Evolutionary conservation across 2,797 vertebrate species (phyloP).

Genomic region (Labroides dimidiatus): DNA sequence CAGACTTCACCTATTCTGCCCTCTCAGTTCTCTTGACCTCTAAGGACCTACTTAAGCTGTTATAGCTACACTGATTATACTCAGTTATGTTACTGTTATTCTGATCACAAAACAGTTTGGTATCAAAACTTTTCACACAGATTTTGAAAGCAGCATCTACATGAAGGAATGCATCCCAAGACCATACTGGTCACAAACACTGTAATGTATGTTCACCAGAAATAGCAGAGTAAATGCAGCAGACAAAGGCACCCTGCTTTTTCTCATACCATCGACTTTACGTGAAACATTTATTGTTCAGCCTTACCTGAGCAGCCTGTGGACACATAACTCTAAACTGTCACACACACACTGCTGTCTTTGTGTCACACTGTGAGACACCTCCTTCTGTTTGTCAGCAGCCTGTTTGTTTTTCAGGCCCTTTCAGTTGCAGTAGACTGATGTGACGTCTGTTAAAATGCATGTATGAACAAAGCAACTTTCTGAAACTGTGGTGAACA

Average conservation of each 20-base stretch:
- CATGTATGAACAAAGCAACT: background rate
- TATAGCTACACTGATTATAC: too few species aligned
- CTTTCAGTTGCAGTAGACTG: background rate
- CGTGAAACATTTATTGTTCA: background rate
- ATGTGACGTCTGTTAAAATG: conserved; percentile 7
- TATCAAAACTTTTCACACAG: background rate
- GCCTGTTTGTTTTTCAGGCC: conserved; percentile 43
- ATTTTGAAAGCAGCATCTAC: background rate
- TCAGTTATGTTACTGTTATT: too few species aligned
- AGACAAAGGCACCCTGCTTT: conserved; percentile 11
- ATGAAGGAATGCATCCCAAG: conserved; percentile 12
- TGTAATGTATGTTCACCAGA: background rate
- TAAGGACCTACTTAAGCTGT: too few species aligned
- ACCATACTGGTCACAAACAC: conserved; percentile 10
- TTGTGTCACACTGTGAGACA: conserved; percentile 25
- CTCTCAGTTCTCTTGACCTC: too few species aligned
- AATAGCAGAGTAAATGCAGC: conserved; percentile 10
- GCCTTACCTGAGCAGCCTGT: background rate
- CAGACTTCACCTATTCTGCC: too few species aligned
- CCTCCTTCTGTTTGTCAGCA: conserved; percentile 9
- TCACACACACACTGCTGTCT: conserved; percentile 29
- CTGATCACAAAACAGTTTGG: too few species aligned
- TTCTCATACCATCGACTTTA: conserved; percentile 19
- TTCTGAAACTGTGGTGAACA: background rate
- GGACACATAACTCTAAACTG: conserved; percentile 1